Conservation (phyloP, 2,888 invertebrate genomes). For the Allolobophora icterica region DNA sequence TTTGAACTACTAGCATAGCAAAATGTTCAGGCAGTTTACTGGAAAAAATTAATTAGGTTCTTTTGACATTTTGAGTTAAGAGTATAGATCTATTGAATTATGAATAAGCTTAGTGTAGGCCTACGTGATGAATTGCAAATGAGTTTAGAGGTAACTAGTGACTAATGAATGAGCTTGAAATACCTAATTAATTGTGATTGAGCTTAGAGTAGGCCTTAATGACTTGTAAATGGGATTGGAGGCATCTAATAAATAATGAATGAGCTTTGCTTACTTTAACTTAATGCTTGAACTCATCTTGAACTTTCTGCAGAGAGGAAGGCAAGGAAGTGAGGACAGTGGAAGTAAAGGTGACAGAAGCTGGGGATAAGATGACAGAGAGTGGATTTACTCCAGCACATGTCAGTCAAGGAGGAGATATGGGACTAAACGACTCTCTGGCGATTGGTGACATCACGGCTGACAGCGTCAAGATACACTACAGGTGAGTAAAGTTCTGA, state of each 20-base stretch:
- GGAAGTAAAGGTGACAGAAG: not conserved
- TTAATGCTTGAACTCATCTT: not conserved
- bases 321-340: conserved; percentile 31
- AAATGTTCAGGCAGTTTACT: not conserved
- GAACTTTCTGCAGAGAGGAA: not conserved
- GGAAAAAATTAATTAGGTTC: no score
- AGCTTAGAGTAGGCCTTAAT: no score
- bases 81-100: not conserved
- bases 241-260: not conserved
- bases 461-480: conserved; percentile 37
- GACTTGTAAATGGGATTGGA: no score
- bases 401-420: not conserved
- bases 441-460: conserved; percentile 32
- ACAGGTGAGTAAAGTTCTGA: conserved; percentile 1
- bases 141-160: not conserved
- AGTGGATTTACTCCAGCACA: not conserved
- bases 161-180: no score
- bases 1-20: not conserved
- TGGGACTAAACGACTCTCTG: conserved; percentile 33
- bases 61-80: not conserved
- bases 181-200: no score
- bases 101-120: no score
- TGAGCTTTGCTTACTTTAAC: not conserved
- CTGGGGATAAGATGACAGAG: conserved; percentile 25
- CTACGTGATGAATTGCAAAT: not conserved